Evolutionary conservation across 1,140 invertebrate species (phyloP), one percentile per base, ranked within the genome.

Genomic region (Oryctes rhinoceros): DNA sequence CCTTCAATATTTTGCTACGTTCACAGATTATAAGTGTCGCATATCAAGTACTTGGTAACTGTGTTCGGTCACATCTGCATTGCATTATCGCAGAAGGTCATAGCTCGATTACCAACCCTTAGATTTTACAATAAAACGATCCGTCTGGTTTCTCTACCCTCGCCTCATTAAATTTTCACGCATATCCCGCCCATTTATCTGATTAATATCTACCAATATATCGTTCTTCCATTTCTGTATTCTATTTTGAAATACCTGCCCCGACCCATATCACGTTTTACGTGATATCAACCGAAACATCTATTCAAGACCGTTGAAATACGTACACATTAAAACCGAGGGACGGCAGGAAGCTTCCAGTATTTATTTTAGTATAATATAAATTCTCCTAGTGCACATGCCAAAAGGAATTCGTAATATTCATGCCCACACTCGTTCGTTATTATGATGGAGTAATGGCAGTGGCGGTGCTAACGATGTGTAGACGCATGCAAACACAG

Each of bases 321-420:
- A 71, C 65, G n/a, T 37, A 71, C 65, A 30, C 65, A 71, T 71
- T 71, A 71, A 35, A 71, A 13, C 20, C 65, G 11, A 37, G 24
- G 65, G 65, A 71, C 24, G 20, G 65, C 65, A 71, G 20, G 35
- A 71, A 35, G 20, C 65, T 71, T 37, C 35, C 65, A 71, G 65
- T 71, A 71, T 71, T 71, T 71, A 71, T 71, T 71, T 71, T 71
- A 71, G 65, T 71, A 24, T 71, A 71, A 71, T 71, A 71, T 71
- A 71, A 71, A 71, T 71, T 71, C 65, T 71, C 65, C 65, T 24
- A 18, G 65, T 37, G 65, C 65, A 71, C 65, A 71, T 71, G 65
- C 65, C 35, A 35, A 71, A 37, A 71, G 65, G 65, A 71, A 71
- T 71, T 71, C 35, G 30, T 71, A 71, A 71, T 71, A 71, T 71